Percentiles rank a stretch among this genome's conserved stretches.
phyloP scores from a whole-genome alignment of 2,113 vertebrate genomes.

The Anoplopoma fimbria region DNA sequence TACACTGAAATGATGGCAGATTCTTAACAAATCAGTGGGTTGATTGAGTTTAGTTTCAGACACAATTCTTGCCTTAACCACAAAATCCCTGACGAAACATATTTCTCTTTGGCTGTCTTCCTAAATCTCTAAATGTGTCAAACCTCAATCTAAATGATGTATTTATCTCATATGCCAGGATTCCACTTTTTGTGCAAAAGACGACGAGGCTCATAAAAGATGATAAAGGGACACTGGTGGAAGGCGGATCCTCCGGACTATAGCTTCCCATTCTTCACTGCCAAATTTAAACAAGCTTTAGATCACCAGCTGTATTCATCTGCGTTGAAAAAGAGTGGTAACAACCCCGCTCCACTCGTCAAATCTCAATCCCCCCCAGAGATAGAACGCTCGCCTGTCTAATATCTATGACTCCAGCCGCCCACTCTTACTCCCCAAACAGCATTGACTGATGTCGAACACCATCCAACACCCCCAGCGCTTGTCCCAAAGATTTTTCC shows the following conservation, averaged over 20 bases:
- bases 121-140: slow-evolving; percentile 36
- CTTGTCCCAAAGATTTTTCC: slow-evolving; percentile 69
- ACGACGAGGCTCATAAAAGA: slow-evolving; percentile 38
- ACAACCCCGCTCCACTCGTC: slow-evolving; percentile 37
- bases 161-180: slow-evolving; percentile 47
- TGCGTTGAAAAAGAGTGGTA: slow-evolving; percentile 20
- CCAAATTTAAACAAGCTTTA: slow-evolving; percentile 69
- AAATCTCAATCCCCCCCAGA: slow-evolving; percentile 55
- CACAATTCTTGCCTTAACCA: slow-evolving; percentile 1
- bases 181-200: slow-evolving; percentile 40
- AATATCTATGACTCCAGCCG: slow-evolving; percentile 62
- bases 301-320: slow-evolving; percentile 59
- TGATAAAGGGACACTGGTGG: slow-evolving; percentile 44
- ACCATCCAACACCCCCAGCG: slow-evolving; percentile 64
- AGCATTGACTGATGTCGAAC: slow-evolving; percentile 65
- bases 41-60: slow-evolving; percentile 8
- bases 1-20: not conserved
- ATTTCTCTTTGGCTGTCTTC: not conserved
- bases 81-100: slow-evolving; percentile 2
- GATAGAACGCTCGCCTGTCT: slow-evolving; percentile 48
- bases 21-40: not conserved
- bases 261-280: slow-evolving; percentile 39
- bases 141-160: slow-evolving; percentile 36
- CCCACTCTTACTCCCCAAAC: slow-evolving; percentile 61
- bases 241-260: slow-evolving; percentile 34